Evolutionary conservation across 2,888 invertebrate species (phyloP), one percentile per base, ranked within the genome.

Genomic region (Mayetiola destructor): DNA sequence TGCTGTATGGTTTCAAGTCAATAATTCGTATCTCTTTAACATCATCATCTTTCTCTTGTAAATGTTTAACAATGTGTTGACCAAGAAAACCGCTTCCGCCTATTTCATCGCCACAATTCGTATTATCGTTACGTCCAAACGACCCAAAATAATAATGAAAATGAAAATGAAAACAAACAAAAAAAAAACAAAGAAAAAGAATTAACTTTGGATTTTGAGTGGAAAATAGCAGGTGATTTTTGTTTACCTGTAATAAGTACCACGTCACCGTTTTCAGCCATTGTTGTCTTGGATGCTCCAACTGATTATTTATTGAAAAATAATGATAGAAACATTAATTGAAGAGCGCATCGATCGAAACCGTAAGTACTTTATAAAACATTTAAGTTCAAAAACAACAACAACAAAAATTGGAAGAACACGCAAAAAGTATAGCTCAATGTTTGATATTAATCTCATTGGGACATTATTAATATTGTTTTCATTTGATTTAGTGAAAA

Each of bases 71-170:
- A 5, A 82, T 67, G 64, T 81, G 81, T 62, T 80, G 80, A 6
- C 82, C 82, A 58, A 82, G 70, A 65, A 81, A 82, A 12, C 82
- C 82, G 61, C 77, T 76, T 27, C 79, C 80, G 37, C 82, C 82
- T 66, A 27, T n/a, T 48, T 20, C 14, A 48, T 27, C 23, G n/a
- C n/a, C n/a, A n/a, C n/a, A n/a, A n/a, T n/a, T n/a, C n/a, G n/a
- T n/a, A n/a, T n/a, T n/a, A n/a, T n/a, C n/a, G n/a, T n/a, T n/a
- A n/a, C n/a, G n/a, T n/a, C n/a, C n/a, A n/a, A n/a, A n/a, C n/a
- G n/a, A n/a, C n/a, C n/a, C n/a, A n/a, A n/a, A 12, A 32, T 32
- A 32, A 9, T 32, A 32, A 32, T 32, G 32, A 32, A 32, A 32
- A 32, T 32, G 32, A 32, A 32, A 32, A 32, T 9, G 10, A 32